A percentile compares a stretch with the other conserved stretches of the same genome.
phyloP scores from a whole-genome alignment of 2,797 vertebrate genomes.

The Trichosurus vulpecula region DNA sequence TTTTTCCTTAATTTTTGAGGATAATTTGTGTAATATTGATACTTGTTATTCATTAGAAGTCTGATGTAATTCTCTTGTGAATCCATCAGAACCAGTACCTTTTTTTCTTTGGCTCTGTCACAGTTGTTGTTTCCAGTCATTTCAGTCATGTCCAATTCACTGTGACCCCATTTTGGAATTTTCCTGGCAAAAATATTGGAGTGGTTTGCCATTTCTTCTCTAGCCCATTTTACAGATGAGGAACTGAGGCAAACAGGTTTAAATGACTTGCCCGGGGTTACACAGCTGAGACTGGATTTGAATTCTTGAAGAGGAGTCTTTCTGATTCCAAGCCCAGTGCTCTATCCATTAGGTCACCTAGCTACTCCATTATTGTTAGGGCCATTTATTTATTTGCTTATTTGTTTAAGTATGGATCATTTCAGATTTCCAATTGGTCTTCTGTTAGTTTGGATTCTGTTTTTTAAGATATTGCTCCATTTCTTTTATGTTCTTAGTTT shows the following conservation, averaged over 20 bases:
- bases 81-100: not conserved
- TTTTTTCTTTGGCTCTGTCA: not conserved
- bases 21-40: not conserved
- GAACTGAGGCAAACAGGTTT: not conserved
- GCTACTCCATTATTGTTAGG: not conserved
- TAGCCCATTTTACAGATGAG: not conserved
- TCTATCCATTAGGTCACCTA: not conserved
- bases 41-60: not conserved
- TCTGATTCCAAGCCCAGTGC: not conserved
- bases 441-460: not conserved
- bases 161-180: not conserved
- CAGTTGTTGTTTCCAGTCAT: not conserved
- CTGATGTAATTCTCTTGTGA: not conserved
- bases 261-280: not conserved
- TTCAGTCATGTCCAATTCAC: not conserved
- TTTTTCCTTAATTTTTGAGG: not conserved
- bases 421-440: not conserved
- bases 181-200: not conserved
- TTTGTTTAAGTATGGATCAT: not conserved
- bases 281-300: not conserved
- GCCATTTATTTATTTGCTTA: not conserved
- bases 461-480: not conserved
- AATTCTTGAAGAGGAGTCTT: not conserved
- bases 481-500: not conserved
- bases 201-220: not conserved